Evolutionary conservation across 2,797 vertebrate species (phyloP).

Genomic region (Nannoperca australis): DNA sequence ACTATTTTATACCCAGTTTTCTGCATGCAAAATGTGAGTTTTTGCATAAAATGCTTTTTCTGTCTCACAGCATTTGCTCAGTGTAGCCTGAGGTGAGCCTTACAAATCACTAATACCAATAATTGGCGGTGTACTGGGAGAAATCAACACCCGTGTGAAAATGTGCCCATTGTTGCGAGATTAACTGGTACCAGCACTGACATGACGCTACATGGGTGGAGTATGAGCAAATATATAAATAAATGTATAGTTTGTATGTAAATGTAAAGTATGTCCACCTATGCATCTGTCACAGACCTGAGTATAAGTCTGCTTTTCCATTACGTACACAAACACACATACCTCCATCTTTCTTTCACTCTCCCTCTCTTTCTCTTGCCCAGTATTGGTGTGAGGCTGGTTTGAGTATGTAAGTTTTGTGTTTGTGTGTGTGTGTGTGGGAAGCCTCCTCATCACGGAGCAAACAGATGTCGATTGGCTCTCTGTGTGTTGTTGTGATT

Average conservation of each 20-base stretch:
- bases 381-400: not conserved
- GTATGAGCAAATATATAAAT: not conserved
- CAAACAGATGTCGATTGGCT: constrained; percentile 23
- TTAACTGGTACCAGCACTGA: constrained; percentile 15
- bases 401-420: constrained; percentile 1
- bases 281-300: not conserved
- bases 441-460: constrained; percentile 23
- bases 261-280: not conserved
- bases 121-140: constrained; percentile 22
- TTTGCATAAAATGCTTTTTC: constrained; percentile 21
- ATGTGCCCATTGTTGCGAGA: constrained; percentile 30
- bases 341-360: not conserved
- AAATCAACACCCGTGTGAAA: constrained; percentile 42
- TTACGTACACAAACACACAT: constrained; percentile 16
- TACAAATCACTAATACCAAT: constrained; percentile 49
- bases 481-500: not conserved
- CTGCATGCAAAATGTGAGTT: constrained; percentile 17
- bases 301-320: not conserved
- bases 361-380: not conserved
- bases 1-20: not conserved
- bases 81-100: constrained; percentile 36
- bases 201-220: not conserved
- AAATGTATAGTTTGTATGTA: no score
- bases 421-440: constrained; percentile 1
- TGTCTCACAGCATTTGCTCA: constrained; percentile 26